phyloP scores from a whole-genome alignment of 2,888 invertebrate species.

The Eristalis intricaria region DNA sequence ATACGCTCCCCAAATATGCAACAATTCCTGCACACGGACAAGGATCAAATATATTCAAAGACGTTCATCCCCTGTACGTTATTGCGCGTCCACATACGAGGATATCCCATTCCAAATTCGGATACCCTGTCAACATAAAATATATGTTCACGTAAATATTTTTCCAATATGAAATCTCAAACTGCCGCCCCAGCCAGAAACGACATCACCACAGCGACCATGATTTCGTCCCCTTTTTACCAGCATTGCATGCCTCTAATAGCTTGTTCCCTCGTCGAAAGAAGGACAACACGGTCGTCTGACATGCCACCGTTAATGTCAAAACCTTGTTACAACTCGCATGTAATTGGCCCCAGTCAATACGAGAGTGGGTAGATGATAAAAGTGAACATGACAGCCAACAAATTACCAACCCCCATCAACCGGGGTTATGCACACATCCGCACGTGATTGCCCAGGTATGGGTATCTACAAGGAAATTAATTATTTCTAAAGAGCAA shows the following conservation, averaged over 20 bases:
- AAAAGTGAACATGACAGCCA: conserved; percentile 57
- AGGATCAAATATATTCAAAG: not conserved
- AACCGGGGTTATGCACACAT: conserved; percentile 2
- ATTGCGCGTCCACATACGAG: not conserved
- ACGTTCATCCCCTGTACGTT: not conserved
- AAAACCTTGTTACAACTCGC: conserved; percentile 54
- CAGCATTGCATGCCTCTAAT: conserved; percentile 24
- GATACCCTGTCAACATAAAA: conserved; percentile 16
- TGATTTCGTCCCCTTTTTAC: not conserved
- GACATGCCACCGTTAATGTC: conserved; percentile 53
- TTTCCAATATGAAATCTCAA: conserved; percentile 26
- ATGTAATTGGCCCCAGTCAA: conserved; percentile 53
- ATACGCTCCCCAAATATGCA: not conserved
- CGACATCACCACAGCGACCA: not conserved
- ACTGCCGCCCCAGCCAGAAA: not conserved
- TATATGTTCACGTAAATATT: conserved; percentile 14
- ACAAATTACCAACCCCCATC: conserved; percentile 60
- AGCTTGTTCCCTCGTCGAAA: not conserved
- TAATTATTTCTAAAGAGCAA: conserved; percentile 66
- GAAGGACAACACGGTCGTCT: conserved; percentile 16
- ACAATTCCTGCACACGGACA: not conserved
- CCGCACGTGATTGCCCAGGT: conserved; percentile 23
- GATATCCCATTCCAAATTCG: conserved; percentile 6
- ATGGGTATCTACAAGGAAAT: conserved; percentile 46
- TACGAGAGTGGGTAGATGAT: conserved; percentile 36